Percentiles rank a stretch among this genome's conserved stretches.
These are phyloP conservation scores for Idaea biselata DNA, from an alignment of 2,888 invertebrate species.

Conservation along the genomic window DNA sequence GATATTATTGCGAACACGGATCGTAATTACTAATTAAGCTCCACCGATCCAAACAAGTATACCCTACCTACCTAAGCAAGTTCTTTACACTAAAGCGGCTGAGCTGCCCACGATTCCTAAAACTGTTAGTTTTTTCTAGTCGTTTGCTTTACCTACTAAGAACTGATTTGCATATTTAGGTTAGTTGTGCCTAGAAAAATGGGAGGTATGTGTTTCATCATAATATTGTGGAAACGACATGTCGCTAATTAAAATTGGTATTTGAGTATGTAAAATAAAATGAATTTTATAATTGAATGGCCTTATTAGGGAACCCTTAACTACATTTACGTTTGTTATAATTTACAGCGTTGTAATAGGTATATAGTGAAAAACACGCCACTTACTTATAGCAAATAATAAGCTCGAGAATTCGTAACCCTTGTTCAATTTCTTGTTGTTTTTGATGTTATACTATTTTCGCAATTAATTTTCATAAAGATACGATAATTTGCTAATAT, in stretches of 20 bases:
- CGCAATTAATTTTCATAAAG: background rate
- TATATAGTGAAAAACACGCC: background rate
- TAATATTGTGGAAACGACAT: constrained; percentile 12
- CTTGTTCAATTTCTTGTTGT: background rate
- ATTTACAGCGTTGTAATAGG: no score
- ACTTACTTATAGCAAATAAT: background rate
- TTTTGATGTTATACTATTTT: background rate
- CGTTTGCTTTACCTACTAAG: constrained; percentile 27
- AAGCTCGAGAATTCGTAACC: background rate
- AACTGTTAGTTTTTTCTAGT: constrained; percentile 26
- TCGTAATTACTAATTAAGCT: constrained; percentile 24
- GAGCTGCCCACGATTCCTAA: constrained; percentile 22
- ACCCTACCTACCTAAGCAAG: constrained; percentile 24
- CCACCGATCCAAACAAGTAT: constrained; percentile 25
- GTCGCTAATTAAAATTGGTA: background rate
- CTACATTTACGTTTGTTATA: background rate
- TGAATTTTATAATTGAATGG: background rate
- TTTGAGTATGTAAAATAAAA: background rate
- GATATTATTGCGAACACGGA: constrained; percentile 22
- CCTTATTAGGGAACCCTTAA: background rate
- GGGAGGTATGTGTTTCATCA: constrained; percentile 26
- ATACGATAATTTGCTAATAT: background rate
- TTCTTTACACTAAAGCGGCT: constrained; percentile 21
- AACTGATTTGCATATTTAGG: constrained; percentile 27
- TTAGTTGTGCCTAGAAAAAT: constrained; percentile 22